Conservation (phyloP, 23 tunicate genomes). For the Styela clava region DNA sequence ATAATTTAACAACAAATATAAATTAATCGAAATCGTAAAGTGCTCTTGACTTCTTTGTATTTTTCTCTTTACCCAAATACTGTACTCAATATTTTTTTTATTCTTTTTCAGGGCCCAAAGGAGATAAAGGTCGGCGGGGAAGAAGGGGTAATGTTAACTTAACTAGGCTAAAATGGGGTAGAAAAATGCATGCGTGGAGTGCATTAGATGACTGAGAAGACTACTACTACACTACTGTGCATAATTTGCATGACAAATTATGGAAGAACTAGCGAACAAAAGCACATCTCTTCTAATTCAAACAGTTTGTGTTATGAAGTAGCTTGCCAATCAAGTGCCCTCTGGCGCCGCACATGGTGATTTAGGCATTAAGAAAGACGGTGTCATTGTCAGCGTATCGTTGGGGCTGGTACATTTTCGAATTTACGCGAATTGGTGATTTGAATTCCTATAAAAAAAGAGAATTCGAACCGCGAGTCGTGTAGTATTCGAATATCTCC, state of each 20-base stretch:
- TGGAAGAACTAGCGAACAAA: not conserved
- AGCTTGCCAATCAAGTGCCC: not conserved
- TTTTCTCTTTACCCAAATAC: too few relatives aligned
- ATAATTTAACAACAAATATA: too few relatives aligned
- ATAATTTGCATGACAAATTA: constrained; percentile 21
- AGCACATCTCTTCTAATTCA: not conserved
- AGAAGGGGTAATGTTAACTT: constrained; percentile 6
- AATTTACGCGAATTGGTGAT: too few relatives aligned
- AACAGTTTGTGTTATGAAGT: not conserved
- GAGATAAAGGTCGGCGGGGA: constrained; percentile 24
- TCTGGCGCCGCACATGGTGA: not conserved
- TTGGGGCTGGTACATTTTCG: not conserved
- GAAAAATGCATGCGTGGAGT: not conserved
- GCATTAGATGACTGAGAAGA: constrained; percentile 1
- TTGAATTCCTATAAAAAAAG: too few relatives aligned
- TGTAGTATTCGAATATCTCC: too few relatives aligned
- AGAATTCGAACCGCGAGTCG: too few relatives aligned
- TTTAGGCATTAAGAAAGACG: not conserved
- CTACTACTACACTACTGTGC: constrained; percentile 1
- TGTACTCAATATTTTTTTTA: too few relatives aligned
- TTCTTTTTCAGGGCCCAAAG: constrained; percentile 19
- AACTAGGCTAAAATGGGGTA: not conserved
- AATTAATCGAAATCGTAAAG: too few relatives aligned
- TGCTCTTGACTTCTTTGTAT: too few relatives aligned
- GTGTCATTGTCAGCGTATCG: not conserved